Evolutionary conservation across 1,140 invertebrate species (phyloP).

Genomic region (Brachionus calyciflorus): DNA sequence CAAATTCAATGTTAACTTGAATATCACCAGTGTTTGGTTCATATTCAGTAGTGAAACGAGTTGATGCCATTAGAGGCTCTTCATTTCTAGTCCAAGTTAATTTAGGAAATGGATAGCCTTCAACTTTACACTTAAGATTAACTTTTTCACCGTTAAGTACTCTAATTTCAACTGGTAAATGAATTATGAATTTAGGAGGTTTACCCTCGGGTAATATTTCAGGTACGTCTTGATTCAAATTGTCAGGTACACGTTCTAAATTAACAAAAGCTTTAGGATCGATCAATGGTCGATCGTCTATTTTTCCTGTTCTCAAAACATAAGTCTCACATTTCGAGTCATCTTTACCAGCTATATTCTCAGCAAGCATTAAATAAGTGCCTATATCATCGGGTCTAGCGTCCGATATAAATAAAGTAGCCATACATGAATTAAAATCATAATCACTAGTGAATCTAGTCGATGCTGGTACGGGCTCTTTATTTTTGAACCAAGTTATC

Average conservation of each 20-base stretch:
- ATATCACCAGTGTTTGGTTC: conserved; percentile 68
- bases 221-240: conserved; percentile 70
- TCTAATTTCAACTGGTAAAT: not conserved
- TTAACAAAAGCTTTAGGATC: conserved; percentile 36
- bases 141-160: conserved; percentile 13
- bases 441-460: conserved; percentile 17
- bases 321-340: conserved; percentile 15
- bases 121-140: conserved; percentile 16
- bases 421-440: conserved; percentile 12
- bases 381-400: conserved; percentile 1
- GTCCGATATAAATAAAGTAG: not conserved
- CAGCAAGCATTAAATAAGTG: conserved; percentile 1
- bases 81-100: conserved; percentile 49
- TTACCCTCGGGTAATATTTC: not conserved
- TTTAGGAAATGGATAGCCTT: conserved; percentile 41
- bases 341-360: conserved; percentile 33
- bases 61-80: conserved; percentile 45
- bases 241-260: conserved; percentile 69
- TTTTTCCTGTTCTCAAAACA: not conserved
- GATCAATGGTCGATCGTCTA: conserved; percentile 36
- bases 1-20: conserved; percentile 28
- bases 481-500: conserved; percentile 34
- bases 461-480: conserved; percentile 11
- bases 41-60: conserved; percentile 67
- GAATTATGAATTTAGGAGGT: conserved; percentile 31